Base-by-base conservation (phyloP, 2,797 vertebrate genomes). In the Spea hammondii region DNA sequence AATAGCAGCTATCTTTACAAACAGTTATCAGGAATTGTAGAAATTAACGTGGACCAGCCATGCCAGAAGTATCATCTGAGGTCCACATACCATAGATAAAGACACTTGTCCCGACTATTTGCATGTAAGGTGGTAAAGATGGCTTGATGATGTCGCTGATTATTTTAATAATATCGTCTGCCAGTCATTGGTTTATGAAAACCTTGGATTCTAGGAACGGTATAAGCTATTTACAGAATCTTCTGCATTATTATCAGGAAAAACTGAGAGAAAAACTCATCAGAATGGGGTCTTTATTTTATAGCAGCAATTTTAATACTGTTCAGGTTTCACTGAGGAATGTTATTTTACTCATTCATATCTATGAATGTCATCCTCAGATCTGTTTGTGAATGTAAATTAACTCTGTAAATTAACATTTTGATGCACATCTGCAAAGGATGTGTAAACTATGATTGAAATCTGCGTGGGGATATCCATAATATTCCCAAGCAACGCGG, bases 261-360 rank as follows among this genome's bases (percentile, higher is more conserved):
- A 17, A 72, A 67, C 47, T 66, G 62, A 72, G 14, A 77, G 59
- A 54, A 6, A 65, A 72, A 69, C 32, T 32, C 32, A 32, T 32
- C 74, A 68, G 76, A 65, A 76, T 46, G 60, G 44, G 64, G 55
- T 65, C 64, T 81, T 77, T 81, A 81, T 77, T 81, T 81, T 81
- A 81, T 81, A 48, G 54, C 54, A 60, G 64, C 62, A 76, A 81
- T 81, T 77, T 82, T 82, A 82, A 74, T 82, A 68, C 73, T 70
- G 54, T 76, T 72, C 77, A 62, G 46, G 54, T 68, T 76, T 65
- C 73, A 66, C 46, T 14, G 69, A 72, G 64, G 64, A 76, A 79
- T 72, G 77, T 76, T 83, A 79, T 82, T 73, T 72, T 82, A 77
- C 75, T 60, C 79, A 77, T 82, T 72, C 75, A 82, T 82, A 82